These are phyloP conservation scores for Acanthaster planci DNA, from an alignment of 35 echinoderm and acorn worm genomes.

Conservation along the genomic window DNA sequence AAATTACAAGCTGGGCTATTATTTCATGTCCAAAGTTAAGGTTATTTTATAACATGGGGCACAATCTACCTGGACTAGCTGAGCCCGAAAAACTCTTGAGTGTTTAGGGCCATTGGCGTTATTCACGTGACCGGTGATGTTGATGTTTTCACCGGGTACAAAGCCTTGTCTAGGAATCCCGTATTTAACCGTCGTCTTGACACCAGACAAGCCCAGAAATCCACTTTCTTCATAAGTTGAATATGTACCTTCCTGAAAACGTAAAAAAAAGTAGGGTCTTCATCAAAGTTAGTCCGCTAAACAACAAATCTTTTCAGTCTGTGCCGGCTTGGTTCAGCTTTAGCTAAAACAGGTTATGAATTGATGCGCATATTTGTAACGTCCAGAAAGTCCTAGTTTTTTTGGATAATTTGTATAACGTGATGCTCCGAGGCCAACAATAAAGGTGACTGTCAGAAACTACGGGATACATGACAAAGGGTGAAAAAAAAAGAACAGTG, in stretches of 20 bases:
- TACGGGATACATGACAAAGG: too few species aligned
- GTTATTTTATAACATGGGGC: too few species aligned
- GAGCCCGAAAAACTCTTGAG: not conserved
- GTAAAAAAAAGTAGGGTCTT: not conserved
- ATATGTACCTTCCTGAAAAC: not conserved
- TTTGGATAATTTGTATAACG: too few species aligned
- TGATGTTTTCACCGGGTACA: not conserved
- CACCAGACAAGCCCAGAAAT: not conserved
- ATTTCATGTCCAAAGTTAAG: too few species aligned
- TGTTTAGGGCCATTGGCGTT: not conserved
- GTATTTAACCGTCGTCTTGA: not conserved
- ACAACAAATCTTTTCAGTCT: not conserved
- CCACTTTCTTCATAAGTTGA: not conserved
- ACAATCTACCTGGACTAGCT: not conserved
- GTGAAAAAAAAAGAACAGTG: too few species aligned
- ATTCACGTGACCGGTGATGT: not conserved
- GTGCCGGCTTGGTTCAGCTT: not conserved
- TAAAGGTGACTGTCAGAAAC: too few species aligned
- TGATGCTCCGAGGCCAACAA: too few species aligned
- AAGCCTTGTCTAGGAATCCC: not conserved
- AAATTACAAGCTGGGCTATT: too few species aligned
- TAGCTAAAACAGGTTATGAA: not conserved
- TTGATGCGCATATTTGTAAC: not conserved
- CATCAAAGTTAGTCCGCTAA: not conserved
- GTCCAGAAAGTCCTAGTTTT: too few species aligned